These are phyloP conservation scores for Bergia sp. DNA, from an alignment of 92 coral and sea anemone species.

Conservation along the genomic window DNA sequence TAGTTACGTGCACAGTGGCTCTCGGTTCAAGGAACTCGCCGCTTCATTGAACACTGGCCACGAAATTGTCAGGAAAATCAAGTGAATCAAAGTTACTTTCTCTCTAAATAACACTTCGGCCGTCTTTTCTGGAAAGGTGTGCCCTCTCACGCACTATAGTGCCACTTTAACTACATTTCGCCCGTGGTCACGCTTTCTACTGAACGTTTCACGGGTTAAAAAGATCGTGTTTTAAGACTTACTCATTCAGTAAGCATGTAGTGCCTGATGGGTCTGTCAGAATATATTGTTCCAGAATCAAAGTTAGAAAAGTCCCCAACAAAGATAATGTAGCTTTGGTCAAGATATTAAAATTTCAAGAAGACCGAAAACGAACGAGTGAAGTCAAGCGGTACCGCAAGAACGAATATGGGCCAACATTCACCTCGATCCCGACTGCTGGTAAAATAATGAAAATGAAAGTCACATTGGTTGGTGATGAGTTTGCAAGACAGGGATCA, in stretches of 20 bases:
- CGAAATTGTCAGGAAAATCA: not conserved
- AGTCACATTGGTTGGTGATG: too few species aligned
- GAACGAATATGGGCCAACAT: not conserved
- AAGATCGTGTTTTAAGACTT: too few species aligned
- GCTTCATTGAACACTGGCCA: not conserved
- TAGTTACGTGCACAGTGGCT: not conserved
- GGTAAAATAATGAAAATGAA: not conserved
- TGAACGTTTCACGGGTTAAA: too few species aligned
- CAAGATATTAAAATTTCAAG: not conserved
- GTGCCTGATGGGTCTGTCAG: not conserved
- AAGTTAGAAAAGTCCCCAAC: not conserved
- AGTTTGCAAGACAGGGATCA: not conserved
- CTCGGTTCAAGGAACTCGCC: not conserved
- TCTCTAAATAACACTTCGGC: not conserved
- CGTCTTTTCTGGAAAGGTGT: not conserved
- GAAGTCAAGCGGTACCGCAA: not conserved
- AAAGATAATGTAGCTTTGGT: not conserved
- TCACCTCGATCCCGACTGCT: not conserved
- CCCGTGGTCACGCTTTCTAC: too few species aligned
- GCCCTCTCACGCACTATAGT: not conserved
- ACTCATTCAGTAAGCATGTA: too few species aligned
- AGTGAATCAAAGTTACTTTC: not conserved
- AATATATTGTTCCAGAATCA: not conserved
- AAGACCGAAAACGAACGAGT: not conserved
- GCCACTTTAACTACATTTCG: not conserved